Conservation (phyloP, 2,888 invertebrate species). For the Drosophila stalkeri region DNA sequence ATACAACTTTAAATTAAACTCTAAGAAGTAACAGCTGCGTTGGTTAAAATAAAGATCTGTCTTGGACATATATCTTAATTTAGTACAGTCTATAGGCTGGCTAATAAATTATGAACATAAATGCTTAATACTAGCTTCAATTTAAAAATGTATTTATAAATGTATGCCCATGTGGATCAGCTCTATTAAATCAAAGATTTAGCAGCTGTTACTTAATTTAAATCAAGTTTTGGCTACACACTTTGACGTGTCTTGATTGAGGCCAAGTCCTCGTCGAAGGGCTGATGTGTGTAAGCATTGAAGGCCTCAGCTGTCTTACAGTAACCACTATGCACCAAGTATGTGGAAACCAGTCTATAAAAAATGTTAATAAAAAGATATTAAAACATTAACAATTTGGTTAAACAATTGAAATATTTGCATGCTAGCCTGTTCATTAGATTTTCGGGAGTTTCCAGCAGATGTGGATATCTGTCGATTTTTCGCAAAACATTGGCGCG, state of each 20-base stretch:
- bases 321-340: constrained; percentile 99
- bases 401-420: not conserved
- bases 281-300: constrained; percentile 94
- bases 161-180: too few species aligned
- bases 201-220: not conserved
- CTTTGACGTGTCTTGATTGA: constrained; percentile 99
- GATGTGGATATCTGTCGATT: constrained; percentile 68
- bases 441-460: constrained; percentile 89
- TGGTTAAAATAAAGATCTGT: not conserved
- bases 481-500: constrained; percentile 85
- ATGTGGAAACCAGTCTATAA: constrained; percentile 96
- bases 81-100: not conserved
- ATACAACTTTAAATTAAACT: not conserved
- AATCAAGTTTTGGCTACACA: constrained; percentile 83
- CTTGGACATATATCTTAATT: too few species aligned
- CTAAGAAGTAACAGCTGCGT: too few species aligned
- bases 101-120: not conserved
- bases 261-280: constrained; percentile 95
- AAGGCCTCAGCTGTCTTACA: constrained; percentile 98
- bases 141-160: not conserved
- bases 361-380: too few species aligned
- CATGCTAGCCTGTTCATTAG: constrained; percentile 92
- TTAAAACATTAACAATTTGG: not conserved
- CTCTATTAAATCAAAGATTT: too few species aligned
- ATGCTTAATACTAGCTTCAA: not conserved